A percentile compares a stretch with the other conserved stretches of the same genome.
Conservation (phyloP, 2,797 vertebrate genomes). For the Rhinatrema bivittatum region DNA sequence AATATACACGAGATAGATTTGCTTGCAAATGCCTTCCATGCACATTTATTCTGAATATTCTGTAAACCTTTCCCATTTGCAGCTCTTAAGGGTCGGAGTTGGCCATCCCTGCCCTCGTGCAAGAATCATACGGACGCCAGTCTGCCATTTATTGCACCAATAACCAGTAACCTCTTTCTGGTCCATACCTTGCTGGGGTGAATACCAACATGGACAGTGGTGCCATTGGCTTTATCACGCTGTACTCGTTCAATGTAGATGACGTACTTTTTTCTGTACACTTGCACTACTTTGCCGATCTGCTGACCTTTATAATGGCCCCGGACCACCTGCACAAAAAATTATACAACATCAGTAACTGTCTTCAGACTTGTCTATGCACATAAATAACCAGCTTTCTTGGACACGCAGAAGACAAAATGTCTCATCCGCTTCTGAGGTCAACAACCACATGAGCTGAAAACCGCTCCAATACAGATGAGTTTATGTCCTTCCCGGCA, state of each 20-base stretch:
- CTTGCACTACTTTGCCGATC: slow-evolving; percentile 90
- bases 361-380: background rate
- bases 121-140: too few relatives aligned
- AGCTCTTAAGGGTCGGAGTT: too few relatives aligned
- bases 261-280: slow-evolving; percentile 91
- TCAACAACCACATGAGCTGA: background rate
- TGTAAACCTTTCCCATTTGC: too few relatives aligned
- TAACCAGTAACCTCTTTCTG: too few relatives aligned
- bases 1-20: too few relatives aligned
- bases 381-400: fast-evolving
- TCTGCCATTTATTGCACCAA: too few relatives aligned
- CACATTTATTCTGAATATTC: too few relatives aligned
- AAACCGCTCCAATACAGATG: slow-evolving; percentile 1
- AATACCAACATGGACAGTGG: slow-evolving; percentile 86
- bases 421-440: slow-evolving; percentile 2
- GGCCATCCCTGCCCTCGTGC: too few relatives aligned
- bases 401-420: background rate
- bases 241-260: slow-evolving; percentile 92
- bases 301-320: slow-evolving; percentile 96
- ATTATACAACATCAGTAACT: background rate
- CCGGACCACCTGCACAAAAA: slow-evolving; percentile 69
- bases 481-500: background rate
- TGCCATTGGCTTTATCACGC: slow-evolving; percentile 93
- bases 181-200: slow-evolving; percentile 84
- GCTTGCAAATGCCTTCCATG: too few relatives aligned